Evolutionary conservation across 2,797 vertebrate species (phyloP).

Genomic region (Paguma larvata): DNA sequence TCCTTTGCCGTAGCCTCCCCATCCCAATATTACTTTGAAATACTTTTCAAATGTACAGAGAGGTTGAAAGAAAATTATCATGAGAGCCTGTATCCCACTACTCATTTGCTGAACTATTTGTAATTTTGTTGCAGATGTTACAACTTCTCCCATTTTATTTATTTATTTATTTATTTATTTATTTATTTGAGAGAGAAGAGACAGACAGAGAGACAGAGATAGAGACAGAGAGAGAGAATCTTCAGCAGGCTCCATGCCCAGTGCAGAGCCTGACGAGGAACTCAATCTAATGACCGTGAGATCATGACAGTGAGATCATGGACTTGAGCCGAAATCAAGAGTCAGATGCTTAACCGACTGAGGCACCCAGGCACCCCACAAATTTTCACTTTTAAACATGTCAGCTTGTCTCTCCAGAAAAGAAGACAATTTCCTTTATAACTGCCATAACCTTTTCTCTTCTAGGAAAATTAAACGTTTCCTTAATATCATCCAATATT

Average conservation of each 20-base stretch:
- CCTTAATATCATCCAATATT: not conserved
- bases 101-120: not conserved
- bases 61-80: not conserved
- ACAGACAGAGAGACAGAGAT: no score
- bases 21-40: not conserved
- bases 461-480: not conserved
- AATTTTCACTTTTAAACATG: not conserved
- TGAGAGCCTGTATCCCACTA: not conserved
- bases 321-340: no score
- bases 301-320: no score
- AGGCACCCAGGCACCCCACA: no score
- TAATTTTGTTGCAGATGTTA: not conserved
- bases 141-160: no score
- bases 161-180: no score
- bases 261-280: no score
- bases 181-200: no score
- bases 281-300: no score
- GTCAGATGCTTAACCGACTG: no score
- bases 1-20: not conserved
- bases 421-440: not conserved
- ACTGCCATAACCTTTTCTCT: not conserved
- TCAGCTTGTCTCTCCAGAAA: not conserved
- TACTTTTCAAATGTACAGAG: not conserved
- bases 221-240: no score
- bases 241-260: no score